Percentiles rank a stretch among this genome's conserved stretches.
phyloP scores from a whole-genome alignment of 2,888 invertebrate species.

The Hirudinaria manillensis region DNA sequence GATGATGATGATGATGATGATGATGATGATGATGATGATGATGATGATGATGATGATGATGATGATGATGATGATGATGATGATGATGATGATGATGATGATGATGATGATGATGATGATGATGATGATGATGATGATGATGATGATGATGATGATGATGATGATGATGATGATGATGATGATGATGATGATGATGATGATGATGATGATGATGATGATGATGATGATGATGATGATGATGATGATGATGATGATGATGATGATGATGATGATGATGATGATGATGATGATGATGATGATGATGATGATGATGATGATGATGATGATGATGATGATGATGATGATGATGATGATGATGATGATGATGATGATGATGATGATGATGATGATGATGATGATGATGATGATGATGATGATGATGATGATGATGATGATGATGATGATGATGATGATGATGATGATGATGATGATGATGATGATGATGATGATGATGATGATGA shows the following conservation, averaged over 20 bases:
- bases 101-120: constrained; percentile 21
- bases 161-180: constrained; percentile 28
- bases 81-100: constrained; percentile 12
- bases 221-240: constrained; percentile 26
- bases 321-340: constrained; percentile 30
- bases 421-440: constrained; percentile 29
- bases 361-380: constrained; percentile 26
- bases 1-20: background rate
- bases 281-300: constrained; percentile 23
- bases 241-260: constrained; percentile 19
- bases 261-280: constrained; percentile 29
- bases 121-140: constrained; percentile 5
- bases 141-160: constrained; percentile 22
- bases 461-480: constrained; percentile 9
- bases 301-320: constrained; percentile 19
- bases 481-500: constrained; percentile 16
- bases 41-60: background rate
- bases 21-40: background rate
- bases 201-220: constrained; percentile 29
- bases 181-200: constrained; percentile 27
- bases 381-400: constrained; percentile 28
- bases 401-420: constrained; percentile 17
- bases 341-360: constrained; percentile 21
- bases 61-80: constrained; percentile 17
- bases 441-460: constrained; percentile 24